A percentile compares a stretch with the other conserved stretches of the same genome.
These are phyloP conservation scores for Pentalonia nigronervosa DNA, from an alignment of 1,140 invertebrate species.

Conservation along the genomic window DNA sequence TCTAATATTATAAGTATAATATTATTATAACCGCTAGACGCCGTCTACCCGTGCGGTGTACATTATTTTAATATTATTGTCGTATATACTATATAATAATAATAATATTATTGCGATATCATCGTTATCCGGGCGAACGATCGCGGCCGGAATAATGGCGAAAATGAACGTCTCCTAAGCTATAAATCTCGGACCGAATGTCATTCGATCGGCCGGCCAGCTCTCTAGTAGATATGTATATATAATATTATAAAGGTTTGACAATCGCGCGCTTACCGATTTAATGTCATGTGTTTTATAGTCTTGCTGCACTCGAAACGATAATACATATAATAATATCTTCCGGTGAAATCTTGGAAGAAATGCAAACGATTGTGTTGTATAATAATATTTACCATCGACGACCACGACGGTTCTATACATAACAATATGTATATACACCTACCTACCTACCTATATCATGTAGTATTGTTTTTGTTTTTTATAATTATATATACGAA, in stretches of 20 bases:
- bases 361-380: neutral
- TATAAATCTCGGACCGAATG: conserved; percentile 15
- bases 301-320: neutral
- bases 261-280: neutral
- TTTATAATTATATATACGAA: conserved; percentile 28
- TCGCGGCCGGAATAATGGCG: neutral
- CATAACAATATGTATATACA: no score
- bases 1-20: neutral
- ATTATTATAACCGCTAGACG: neutral
- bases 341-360: conserved; percentile 39
- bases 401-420: neutral
- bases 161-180: neutral
- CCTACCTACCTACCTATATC: no score
- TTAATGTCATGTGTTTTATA: neutral
- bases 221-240: neutral
- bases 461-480: neutral
- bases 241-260: neutral
- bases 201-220: neutral
- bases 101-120: neutral
- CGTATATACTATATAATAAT: neutral
- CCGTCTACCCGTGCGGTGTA: neutral
- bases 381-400: neutral
- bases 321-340: neutral
- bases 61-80: neutral
- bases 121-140: neutral